Conservation (phyloP, 2,888 invertebrate species). For the Caenorhabditis wallacei region DNA sequence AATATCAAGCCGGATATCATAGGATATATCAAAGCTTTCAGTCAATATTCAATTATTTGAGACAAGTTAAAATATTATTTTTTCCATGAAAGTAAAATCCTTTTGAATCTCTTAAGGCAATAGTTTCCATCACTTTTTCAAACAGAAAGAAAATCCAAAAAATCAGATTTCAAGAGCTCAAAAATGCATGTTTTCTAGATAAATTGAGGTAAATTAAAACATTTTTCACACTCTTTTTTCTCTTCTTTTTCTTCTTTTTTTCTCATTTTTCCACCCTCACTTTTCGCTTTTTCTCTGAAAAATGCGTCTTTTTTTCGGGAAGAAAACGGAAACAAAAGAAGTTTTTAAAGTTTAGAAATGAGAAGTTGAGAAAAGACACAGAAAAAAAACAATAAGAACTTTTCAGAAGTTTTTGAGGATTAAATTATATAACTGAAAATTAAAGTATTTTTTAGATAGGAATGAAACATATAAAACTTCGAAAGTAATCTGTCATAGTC, state of each 20-base stretch:
- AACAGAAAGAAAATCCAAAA: too few species aligned
- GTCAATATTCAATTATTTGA: too few species aligned
- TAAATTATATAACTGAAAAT: not conserved
- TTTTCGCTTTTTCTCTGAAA: slow-evolving; percentile 36
- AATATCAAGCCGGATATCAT: not conserved
- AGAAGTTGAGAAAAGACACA: not conserved
- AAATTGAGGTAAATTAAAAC: slow-evolving; percentile 44
- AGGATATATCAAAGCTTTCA: not conserved
- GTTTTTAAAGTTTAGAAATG: slow-evolving; percentile 12
- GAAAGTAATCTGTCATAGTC: too few species aligned
- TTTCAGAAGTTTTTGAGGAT: not conserved
- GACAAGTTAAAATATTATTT: too few species aligned
- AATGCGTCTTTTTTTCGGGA: slow-evolving; percentile 33
- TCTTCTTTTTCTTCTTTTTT: slow-evolving; percentile 1
- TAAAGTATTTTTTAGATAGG: too few species aligned
- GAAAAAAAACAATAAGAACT: not conserved
- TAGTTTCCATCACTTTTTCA: too few species aligned
- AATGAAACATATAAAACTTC: too few species aligned
- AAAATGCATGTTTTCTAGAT: slow-evolving; percentile 26
- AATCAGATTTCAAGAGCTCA: too few species aligned
- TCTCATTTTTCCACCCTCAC: slow-evolving; percentile 26
- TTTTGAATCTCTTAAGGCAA: not conserved
- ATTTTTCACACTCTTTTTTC: slow-evolving; percentile 9
- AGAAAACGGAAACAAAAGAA: slow-evolving; percentile 9
- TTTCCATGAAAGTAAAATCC: too few species aligned